Percentiles rank a stretch among this genome's conserved stretches.
Conservation (phyloP, 2,888 invertebrate species). For the Noctua fimbriata region DNA sequence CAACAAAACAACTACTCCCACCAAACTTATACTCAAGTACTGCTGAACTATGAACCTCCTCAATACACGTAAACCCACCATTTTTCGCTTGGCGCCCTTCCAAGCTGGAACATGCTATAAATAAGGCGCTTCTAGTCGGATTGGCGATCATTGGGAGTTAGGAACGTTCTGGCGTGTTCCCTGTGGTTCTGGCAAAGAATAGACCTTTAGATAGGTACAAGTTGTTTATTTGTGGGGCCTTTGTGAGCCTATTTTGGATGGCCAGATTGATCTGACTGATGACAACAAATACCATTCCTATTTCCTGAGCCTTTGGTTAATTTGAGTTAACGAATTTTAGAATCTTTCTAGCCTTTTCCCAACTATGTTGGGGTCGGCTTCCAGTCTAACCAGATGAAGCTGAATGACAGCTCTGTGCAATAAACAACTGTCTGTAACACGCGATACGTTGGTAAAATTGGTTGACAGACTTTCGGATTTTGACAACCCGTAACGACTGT, state of each 20-base stretch:
- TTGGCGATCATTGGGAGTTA: conserved; percentile 41
- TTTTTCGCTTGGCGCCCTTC: conserved; percentile 48
- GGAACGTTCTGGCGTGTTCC: not conserved
- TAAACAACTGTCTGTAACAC: not conserved
- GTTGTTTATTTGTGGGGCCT: not conserved
- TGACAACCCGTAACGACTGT: not conserved
- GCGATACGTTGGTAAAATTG: fast-evolving
- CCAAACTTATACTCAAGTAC: conserved; percentile 15
- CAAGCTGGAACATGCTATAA: conserved; percentile 36
- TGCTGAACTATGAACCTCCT: conserved; percentile 41
- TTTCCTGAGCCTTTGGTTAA: too few relatives aligned
- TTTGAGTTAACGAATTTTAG: too few relatives aligned
- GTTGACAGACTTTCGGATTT: not conserved
- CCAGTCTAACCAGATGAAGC: too few relatives aligned
- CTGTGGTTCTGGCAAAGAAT: conserved; percentile 31
- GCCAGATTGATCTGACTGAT: not conserved
- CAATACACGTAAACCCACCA: conserved; percentile 28
- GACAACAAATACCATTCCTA: not conserved
- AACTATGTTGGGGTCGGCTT: too few relatives aligned
- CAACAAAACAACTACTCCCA: conserved; percentile 20
- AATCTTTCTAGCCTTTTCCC: too few relatives aligned
- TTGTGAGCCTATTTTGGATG: not conserved
- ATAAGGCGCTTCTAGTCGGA: conserved; percentile 21
- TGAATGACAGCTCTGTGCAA: too few relatives aligned
- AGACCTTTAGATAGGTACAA: not conserved